Evolutionary conservation across 2,888 invertebrate species (phyloP).

Genomic region (Deilephila elpenor): DNA sequence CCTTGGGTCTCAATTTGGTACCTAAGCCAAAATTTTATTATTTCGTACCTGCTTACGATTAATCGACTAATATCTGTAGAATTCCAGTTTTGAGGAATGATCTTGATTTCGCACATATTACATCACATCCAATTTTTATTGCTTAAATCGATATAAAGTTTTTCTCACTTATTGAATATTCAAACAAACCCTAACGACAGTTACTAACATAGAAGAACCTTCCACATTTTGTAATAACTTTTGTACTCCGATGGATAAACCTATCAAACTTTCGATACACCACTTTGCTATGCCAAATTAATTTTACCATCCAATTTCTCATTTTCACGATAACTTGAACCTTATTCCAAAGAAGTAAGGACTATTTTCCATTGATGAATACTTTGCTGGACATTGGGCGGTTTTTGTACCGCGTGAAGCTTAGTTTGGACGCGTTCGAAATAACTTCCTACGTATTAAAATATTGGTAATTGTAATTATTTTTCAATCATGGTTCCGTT

Average conservation of each 20-base stretch:
- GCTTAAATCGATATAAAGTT: not conserved
- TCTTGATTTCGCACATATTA: not conserved
- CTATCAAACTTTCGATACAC: constrained; percentile 30
- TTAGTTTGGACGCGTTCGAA: constrained; percentile 17
- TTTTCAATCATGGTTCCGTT: constrained; percentile 8
- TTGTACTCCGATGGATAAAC: constrained; percentile 30
- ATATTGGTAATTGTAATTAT: constrained; percentile 19
- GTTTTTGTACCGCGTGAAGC: not conserved
- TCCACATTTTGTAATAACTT: constrained; percentile 23
- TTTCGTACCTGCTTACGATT: no score
- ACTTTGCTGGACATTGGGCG: no score
- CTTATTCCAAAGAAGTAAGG: not conserved
- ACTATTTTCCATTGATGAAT: not conserved
- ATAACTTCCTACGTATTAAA: constrained; percentile 15
- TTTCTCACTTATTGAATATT: not conserved
- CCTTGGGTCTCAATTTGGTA: no score
- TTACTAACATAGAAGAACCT: constrained; percentile 16
- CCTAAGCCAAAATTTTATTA: no score
- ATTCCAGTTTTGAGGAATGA: no score
- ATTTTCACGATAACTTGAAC: no score
- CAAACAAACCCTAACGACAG: not conserved
- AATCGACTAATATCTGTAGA: no score
- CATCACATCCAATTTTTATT: not conserved
- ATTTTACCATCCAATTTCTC: not conserved
- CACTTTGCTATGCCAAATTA: constrained; percentile 21